phyloP scores from a whole-genome alignment of 2,888 invertebrate species.

The Papilio demoleus region DNA sequence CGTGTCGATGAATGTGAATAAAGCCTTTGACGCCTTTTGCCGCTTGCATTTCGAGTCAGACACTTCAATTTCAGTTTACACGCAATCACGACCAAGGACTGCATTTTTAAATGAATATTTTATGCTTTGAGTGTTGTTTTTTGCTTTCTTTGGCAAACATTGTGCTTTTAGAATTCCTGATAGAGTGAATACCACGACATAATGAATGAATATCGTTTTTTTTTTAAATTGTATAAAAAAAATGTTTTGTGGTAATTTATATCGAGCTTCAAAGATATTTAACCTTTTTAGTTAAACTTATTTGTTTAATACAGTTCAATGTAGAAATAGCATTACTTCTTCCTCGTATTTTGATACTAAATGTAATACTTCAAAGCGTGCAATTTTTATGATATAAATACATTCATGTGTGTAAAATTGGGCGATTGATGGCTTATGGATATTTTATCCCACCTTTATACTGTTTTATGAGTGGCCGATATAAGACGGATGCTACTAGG shows the following conservation, averaged over 20 bases:
- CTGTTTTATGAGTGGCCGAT: background rate
- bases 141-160: conserved; percentile 17
- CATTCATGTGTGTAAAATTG: background rate
- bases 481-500: conserved; percentile 1
- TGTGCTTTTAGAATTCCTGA: conserved; percentile 3
- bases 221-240: too few relatives aligned
- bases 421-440: background rate
- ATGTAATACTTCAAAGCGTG: background rate
- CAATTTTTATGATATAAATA: background rate
- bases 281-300: background rate
- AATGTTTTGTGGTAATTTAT: too few relatives aligned
- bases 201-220: too few relatives aligned
- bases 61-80: conserved; percentile 73
- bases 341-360: background rate
- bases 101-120: conserved; percentile 41
- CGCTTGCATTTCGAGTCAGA: conserved; percentile 66
- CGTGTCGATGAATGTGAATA: conserved; percentile 73
- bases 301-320: too few relatives aligned
- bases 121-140: conserved; percentile 25
- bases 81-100: conserved; percentile 53
- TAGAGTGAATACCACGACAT: background rate
- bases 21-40: conserved; percentile 78
- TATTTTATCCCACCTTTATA: background rate
- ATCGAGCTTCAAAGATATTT: background rate
- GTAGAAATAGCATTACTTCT: too few relatives aligned